A percentile compares a stretch with the other conserved stretches of the same genome.
Evolutionary conservation across 2,888 invertebrate genomes (phyloP).

Genomic region (Galerucella calmariensis): DNA sequence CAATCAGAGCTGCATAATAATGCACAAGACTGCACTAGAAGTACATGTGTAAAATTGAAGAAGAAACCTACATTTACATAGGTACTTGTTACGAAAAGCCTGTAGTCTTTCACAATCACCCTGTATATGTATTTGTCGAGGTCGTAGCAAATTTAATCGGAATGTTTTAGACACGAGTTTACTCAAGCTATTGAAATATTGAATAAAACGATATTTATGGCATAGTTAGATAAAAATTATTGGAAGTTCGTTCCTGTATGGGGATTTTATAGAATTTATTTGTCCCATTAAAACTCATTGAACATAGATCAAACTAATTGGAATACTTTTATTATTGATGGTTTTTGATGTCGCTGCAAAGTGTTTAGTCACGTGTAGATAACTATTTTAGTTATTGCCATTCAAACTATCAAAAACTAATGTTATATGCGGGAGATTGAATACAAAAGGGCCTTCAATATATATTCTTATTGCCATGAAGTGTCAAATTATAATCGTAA

Average conservation of each 20-base stretch:
- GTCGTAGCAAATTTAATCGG: no score
- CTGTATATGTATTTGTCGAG: no score
- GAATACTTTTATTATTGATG: conserved; percentile 2
- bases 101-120: no score
- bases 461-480: not conserved
- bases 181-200: not conserved
- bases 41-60: no score
- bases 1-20: no score
- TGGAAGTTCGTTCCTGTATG: not conserved
- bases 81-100: no score
- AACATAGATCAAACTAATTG: not conserved
- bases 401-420: not conserved
- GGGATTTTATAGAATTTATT: not conserved
- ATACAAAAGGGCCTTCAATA: not conserved
- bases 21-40: no score
- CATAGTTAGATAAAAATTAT: not conserved
- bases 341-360: not conserved
- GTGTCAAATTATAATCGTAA: no score
- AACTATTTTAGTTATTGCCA: not conserved
- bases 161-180: not conserved
- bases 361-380: not conserved
- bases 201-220: no score
- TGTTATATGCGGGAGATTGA: not conserved
- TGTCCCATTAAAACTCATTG: not conserved
- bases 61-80: no score